Evolutionary conservation across 2,888 invertebrate species (phyloP), one percentile per base, ranked within the genome.

Genomic region (Spodoptera exigua): DNA sequence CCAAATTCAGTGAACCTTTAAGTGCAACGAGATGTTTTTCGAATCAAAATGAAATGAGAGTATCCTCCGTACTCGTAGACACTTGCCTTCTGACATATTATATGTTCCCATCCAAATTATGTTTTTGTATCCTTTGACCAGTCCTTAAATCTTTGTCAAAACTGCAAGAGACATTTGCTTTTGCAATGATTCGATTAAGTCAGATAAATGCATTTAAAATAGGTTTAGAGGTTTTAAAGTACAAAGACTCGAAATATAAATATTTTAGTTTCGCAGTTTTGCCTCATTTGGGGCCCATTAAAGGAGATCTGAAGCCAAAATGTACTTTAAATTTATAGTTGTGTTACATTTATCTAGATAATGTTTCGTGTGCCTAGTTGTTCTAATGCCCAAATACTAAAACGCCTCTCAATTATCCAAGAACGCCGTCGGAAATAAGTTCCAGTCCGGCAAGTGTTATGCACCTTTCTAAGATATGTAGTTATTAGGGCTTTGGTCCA

Each of bases 141-240:
- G 2, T 63, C 36, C 40, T 35, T 45, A 60, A 76, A 64, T 79
- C 79, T 79, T 86, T 84, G 85, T 84, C 82, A 83, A 85, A 86
- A 82, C 84, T 88, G 86, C 83, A 78, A 69, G 63, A 75, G 54
- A 53, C 75, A 57, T 52, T 80, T 79, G 76, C 72, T 76, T 66
- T 80, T 74, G 83, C 79, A 78, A 84, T 83, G 80, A 83, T 80
- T 87, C 80, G 77, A 80, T 79, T 80, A 86, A 88, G 87, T 90
- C 87, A 85, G 83, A 84, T 80, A 74, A 87, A 87, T 91, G 93
- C 93, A 93, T 93, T 93, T 93, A 93, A 86, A 83, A 82, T 93
- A 92, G 91, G 74, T 86, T 89, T 90, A 92, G 87, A 83, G 66
- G 83, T 81, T 80, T 73, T 54, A 81, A 82, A 92, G 92, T 93